Base-by-base conservation (phyloP, 2,797 vertebrate species). In the Amblyopsis hoosieri region DNA sequence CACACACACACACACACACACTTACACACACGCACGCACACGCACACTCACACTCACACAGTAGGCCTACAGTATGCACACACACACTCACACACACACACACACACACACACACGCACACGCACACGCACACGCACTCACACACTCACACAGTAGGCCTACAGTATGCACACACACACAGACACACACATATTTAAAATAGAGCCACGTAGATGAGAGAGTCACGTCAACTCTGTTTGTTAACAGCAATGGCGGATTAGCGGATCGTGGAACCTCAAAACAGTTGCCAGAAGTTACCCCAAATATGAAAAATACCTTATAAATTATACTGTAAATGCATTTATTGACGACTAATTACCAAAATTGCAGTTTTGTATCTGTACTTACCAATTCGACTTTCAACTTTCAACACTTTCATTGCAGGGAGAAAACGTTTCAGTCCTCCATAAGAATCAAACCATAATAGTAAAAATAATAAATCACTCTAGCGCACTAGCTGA, bases 391-490 rank as follows among this genome's bases (percentile, higher is more conserved):
- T 12, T 29, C 3, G 0, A 29, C 23, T 29, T 4, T 29, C 23
- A 29, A 29, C 23, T 29, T 29, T 29, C 23, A 29, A 9, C 33
- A 37, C 33, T 37, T 37, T 37, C 33, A 37, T 37, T 74, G 62
- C 66, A 66, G 66, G 60, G 64, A 48, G n/a, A 71, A 48, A 48
- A 69, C 57, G 60, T 64, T 67, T 54, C 15, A 47, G 58, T 75
- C 67, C 57, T 64, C 5, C 8, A 37, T 8, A 9, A 37, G 33
- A 37, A 37, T 37, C 33, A 37, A 37, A 37, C 8, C 1, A 9
- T 37, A 37, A 37, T 37, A 9, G 33, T 37, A 37, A 37, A 37
- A 37, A 37, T 37, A 9, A 9, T 37, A 37, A 37, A 37, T 6
- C 33, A 37, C 33, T 37, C 33, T 37, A 6, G 33, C 33, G 8